Evolutionary conservation across 2,113 vertebrate species (phyloP).

Genomic region (Ondatra zibethicus): DNA sequence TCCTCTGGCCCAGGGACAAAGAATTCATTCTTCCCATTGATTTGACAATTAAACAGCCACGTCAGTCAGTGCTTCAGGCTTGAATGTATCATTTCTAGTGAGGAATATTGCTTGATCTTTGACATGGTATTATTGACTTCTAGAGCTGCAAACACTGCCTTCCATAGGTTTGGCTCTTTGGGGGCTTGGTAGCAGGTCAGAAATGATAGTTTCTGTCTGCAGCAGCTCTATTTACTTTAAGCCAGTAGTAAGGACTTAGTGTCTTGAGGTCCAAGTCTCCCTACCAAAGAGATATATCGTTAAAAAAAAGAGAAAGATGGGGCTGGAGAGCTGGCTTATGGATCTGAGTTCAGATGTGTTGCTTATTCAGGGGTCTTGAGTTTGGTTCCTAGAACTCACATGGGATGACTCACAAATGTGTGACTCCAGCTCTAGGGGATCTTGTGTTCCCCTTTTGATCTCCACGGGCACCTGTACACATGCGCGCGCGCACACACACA

Average conservation of each 20-base stretch:
- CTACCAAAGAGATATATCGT: not conserved
- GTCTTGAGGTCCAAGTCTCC: not conserved
- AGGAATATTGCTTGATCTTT: not conserved
- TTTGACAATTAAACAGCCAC: not conserved
- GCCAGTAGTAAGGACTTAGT: not conserved
- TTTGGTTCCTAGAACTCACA: not conserved
- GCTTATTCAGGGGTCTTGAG: not conserved
- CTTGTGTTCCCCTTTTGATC: not conserved
- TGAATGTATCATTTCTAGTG: not conserved
- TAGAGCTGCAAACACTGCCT: not conserved
- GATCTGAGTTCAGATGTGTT: not conserved
- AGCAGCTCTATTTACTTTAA: not conserved
- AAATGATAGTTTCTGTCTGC: not conserved
- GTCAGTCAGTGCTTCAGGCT: not conserved
- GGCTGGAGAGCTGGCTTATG: not conserved
- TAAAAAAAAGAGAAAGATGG: not conserved
- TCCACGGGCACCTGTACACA: not conserved
- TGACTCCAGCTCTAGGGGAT: not conserved
- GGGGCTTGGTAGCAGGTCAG: not conserved
- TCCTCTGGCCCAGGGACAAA: not conserved
- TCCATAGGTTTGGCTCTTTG: not conserved
- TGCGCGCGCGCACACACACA: not conserved
- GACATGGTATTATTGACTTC: not conserved
- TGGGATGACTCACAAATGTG: not conserved
- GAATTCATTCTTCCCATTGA: conserved; percentile 13